Evolutionary conservation across 1,140 invertebrate genomes (phyloP).

Genomic region (Calycopis cecrops): DNA sequence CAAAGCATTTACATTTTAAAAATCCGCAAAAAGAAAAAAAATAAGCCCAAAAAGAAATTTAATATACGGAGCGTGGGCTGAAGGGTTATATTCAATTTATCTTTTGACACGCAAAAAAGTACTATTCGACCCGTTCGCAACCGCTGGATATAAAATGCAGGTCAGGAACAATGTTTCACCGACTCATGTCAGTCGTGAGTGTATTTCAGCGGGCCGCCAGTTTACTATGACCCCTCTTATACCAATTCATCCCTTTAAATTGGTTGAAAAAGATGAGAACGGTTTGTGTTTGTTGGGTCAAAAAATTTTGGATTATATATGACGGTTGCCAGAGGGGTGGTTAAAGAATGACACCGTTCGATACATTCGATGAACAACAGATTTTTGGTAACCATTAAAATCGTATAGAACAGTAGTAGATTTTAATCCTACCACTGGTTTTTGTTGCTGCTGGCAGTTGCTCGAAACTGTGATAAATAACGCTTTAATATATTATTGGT

Average conservation of each 20-base stretch:
- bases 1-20: background rate
- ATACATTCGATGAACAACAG: too few species aligned
- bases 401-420: too few species aligned
- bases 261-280: conserved; percentile 14
- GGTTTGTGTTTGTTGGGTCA: background rate
- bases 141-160: conserved; percentile 34
- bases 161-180: conserved; percentile 35
- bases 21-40: conserved; percentile 1
- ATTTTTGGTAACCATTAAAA: too few species aligned
- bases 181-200: conserved; percentile 32
- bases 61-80: background rate
- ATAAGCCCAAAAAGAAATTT: background rate
- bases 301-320: too few species aligned
- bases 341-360: too few species aligned
- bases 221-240: conserved; percentile 21
- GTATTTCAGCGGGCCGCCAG: conserved; percentile 27
- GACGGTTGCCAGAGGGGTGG: too few species aligned
- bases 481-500: too few species aligned
- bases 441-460: too few species aligned
- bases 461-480: too few species aligned
- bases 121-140: background rate
- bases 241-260: conserved; percentile 19
- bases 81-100: conserved; percentile 11
- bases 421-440: too few species aligned
- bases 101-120: conserved; percentile 10